Percentiles rank a stretch among this genome's conserved stretches.
phyloP scores from a whole-genome alignment of 2,888 invertebrate species.

The Dione vanillae region DNA sequence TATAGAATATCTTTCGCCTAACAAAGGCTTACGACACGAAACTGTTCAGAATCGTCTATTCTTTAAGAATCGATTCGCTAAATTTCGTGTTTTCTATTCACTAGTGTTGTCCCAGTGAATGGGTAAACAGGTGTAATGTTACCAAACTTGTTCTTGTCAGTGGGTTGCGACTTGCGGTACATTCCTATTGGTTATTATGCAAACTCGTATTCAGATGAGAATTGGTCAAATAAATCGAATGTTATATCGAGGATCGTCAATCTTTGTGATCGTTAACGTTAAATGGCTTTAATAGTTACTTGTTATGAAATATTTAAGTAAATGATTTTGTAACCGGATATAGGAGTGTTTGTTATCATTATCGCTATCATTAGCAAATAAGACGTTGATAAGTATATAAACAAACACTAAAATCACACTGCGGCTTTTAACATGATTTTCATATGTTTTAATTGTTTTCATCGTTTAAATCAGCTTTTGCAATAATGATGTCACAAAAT shows the following conservation, averaged over 20 bases:
- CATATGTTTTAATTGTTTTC: background rate
- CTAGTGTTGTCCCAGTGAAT: slow-evolving; percentile 40
- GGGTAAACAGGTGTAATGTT: slow-evolving; percentile 48
- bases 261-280: slow-evolving; percentile 8
- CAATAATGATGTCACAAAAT: background rate
- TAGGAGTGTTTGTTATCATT: slow-evolving; percentile 53
- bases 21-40: slow-evolving; percentile 10
- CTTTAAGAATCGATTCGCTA: slow-evolving; percentile 34
- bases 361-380: slow-evolving; percentile 46
- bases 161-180: slow-evolving; percentile 45
- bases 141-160: slow-evolving; percentile 47
- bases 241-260: background rate
- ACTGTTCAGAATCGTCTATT: slow-evolving; percentile 26
- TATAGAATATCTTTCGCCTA: background rate
- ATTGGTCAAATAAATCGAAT: background rate
- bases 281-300: background rate
- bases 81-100: slow-evolving; percentile 35
- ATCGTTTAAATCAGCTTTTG: background rate
- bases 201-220: slow-evolving; percentile 38
- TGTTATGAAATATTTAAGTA: slow-evolving; percentile 35
- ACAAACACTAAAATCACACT: slow-evolving; percentile 21
- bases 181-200: slow-evolving; percentile 41
- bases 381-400: slow-evolving; percentile 45
- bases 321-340: slow-evolving; percentile 51
- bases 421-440: background rate